A percentile compares a stretch with the other conserved stretches of the same genome.
phyloP scores from a whole-genome alignment of 2,797 vertebrate species.

The Gila robusta region DNA sequence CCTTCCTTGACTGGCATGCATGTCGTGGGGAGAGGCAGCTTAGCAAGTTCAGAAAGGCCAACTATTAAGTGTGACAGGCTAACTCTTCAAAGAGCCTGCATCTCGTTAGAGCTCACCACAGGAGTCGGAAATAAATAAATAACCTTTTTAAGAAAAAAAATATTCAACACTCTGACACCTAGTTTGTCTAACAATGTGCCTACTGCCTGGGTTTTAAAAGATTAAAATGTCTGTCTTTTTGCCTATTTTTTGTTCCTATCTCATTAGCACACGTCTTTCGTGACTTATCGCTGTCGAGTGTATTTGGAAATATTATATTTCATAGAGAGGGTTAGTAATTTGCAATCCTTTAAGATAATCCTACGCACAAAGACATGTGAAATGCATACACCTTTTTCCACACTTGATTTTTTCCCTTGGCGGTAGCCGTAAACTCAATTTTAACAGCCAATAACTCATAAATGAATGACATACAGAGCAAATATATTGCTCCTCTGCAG shows the following conservation, averaged over 20 bases:
- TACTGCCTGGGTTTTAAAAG: constrained; percentile 78
- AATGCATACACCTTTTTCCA: constrained; percentile 63
- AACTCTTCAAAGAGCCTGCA: constrained; percentile 73
- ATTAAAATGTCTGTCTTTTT: constrained; percentile 74
- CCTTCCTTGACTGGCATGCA: constrained; percentile 52
- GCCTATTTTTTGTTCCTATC: constrained; percentile 69
- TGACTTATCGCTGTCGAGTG: constrained; percentile 76
- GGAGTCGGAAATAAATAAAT: constrained; percentile 74
- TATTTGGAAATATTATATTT: constrained; percentile 75
- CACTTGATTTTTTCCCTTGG: constrained; percentile 14
- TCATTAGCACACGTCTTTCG: constrained; percentile 79
- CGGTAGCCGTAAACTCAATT: constrained; percentile 42
- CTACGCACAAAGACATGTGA: constrained; percentile 68
- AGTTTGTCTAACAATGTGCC: constrained; percentile 79
- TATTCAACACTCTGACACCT: constrained; percentile 73
- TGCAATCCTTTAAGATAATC: constrained; percentile 77
- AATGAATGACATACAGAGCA: constrained; percentile 39
- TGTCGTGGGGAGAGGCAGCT: constrained; percentile 47
- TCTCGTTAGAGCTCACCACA: constrained; percentile 75
- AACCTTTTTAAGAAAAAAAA: constrained; percentile 46
- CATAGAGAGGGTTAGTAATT: constrained; percentile 75
- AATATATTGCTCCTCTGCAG: constrained; percentile 42
- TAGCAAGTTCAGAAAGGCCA: constrained; percentile 65
- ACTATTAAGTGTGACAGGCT: constrained; percentile 71
- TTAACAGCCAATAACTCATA: constrained; percentile 47